These are phyloP conservation scores for Helogale parvula DNA, from an alignment of 2,113 vertebrate species.

Conservation along the genomic window DNA sequence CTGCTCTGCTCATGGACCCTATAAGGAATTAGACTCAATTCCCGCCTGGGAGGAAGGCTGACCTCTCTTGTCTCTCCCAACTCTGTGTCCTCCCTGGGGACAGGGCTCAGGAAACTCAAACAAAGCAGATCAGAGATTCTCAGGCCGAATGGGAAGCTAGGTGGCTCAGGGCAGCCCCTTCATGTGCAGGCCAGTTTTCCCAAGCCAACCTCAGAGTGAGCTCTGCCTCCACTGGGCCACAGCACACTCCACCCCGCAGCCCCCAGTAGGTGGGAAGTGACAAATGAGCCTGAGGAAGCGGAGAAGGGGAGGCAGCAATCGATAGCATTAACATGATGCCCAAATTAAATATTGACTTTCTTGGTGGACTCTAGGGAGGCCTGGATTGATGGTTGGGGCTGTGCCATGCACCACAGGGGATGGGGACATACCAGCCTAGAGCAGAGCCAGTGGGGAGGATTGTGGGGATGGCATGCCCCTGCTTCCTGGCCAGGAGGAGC, in stretches of 20 bases:
- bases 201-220: not conserved
- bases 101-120: not conserved
- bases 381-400: conserved; percentile 70
- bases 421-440: conserved; percentile 50
- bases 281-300: conserved; percentile 66
- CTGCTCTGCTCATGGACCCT: not conserved
- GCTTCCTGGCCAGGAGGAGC: not conserved
- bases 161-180: not conserved
- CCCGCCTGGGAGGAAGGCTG: not conserved
- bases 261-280: conserved; percentile 56
- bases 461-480: not conserved
- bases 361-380: conserved; percentile 72
- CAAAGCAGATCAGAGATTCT: not conserved
- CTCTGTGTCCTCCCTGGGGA: not conserved
- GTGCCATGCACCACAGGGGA: conserved; percentile 36
- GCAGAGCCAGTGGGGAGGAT: not conserved
- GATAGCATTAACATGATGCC: conserved; percentile 78
- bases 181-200: not conserved
- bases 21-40: not conserved
- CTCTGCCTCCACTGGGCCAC: not conserved
- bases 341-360: conserved; percentile 84
- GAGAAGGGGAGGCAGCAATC: conserved; percentile 41
- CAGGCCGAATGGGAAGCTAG: not conserved
- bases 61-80: too few species aligned
- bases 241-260: not conserved